Conservation (phyloP, 2,888 invertebrate genomes). For the Drosophila longiperda region DNA sequence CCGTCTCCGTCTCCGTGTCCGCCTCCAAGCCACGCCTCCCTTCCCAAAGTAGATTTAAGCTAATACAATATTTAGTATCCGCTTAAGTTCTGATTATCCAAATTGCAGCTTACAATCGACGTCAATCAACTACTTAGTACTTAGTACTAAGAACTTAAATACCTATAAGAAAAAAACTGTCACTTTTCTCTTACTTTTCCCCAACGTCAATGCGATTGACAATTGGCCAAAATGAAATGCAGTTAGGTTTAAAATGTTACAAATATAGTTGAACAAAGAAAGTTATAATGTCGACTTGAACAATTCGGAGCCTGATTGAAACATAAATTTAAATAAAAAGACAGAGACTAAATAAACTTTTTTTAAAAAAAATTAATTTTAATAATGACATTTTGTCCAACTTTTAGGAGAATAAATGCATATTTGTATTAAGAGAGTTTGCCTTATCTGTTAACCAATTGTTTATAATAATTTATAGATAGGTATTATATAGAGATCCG, state of each 20-base stretch:
- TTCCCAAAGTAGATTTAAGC: slow-evolving; percentile 30
- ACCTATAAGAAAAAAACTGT: neutral
- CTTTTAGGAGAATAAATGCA: neutral
- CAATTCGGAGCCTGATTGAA: neutral
- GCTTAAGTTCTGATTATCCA: slow-evolving; percentile 55
- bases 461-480: too few relatives aligned
- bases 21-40: neutral
- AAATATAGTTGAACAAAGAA: neutral
- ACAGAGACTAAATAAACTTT: neutral
- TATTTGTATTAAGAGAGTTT: too few relatives aligned
- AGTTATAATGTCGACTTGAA: neutral
- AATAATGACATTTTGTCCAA: neutral
- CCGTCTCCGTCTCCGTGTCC: neutral
- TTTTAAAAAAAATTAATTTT: neutral
- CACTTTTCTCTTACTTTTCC: neutral
- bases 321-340: neutral
- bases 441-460: too few relatives aligned
- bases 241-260: neutral
- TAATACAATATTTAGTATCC: slow-evolving; percentile 53
- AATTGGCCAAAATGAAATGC: neutral
- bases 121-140: slow-evolving; percentile 15
- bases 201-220: neutral
- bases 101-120: slow-evolving; percentile 65
- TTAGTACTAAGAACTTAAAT: slow-evolving; percentile 16
- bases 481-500: too few relatives aligned